A percentile compares a stretch with the other conserved stretches of the same genome.
These are phyloP conservation scores for Myopa testacea DNA, from an alignment of 2,888 invertebrate genomes.

Conservation along the genomic window DNA sequence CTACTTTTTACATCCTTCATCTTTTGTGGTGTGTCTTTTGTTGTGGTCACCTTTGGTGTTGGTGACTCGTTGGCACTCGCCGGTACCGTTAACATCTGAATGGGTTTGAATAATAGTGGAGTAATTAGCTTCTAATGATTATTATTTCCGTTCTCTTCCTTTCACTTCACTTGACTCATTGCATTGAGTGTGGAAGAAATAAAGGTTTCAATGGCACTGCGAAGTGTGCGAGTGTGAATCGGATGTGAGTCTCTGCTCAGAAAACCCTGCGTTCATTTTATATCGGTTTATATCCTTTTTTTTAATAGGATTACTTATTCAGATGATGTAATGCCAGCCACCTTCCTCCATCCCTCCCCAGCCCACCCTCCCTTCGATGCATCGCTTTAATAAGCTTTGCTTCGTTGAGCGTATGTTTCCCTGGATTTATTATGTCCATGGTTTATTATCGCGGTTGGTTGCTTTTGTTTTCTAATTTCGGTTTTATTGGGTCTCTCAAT, in stretches of 20 bases:
- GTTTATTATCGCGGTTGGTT: too few relatives aligned
- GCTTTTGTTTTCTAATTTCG: too few relatives aligned
- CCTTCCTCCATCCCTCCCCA: too few relatives aligned
- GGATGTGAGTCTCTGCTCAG: too few relatives aligned
- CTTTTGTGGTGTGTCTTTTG: constrained; percentile 37
- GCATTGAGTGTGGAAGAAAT: constrained; percentile 40
- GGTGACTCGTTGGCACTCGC: constrained; percentile 48
- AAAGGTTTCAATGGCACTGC: neutral
- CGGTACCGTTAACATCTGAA: constrained; percentile 57
- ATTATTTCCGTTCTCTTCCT: constrained; percentile 25
- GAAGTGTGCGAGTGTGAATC: neutral
- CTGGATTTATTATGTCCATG: too few relatives aligned
- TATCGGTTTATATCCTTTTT: too few relatives aligned
- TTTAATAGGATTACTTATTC: too few relatives aligned
- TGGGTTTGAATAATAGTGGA: constrained; percentile 63
- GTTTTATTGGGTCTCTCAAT: too few relatives aligned
- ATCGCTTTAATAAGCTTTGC: too few relatives aligned
- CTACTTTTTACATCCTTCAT: neutral
- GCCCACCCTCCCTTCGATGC: too few relatives aligned
- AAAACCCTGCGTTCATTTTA: neutral
- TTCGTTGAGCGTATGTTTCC: too few relatives aligned
- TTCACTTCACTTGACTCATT: constrained; percentile 10
- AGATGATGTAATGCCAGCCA: too few relatives aligned
- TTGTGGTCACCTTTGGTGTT: constrained; percentile 46
- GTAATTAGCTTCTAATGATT: constrained; percentile 59